Evolutionary conservation across 2,797 vertebrate species (phyloP), one percentile per base, ranked within the genome.

Genomic region (Gambusia yucatana): DNA sequence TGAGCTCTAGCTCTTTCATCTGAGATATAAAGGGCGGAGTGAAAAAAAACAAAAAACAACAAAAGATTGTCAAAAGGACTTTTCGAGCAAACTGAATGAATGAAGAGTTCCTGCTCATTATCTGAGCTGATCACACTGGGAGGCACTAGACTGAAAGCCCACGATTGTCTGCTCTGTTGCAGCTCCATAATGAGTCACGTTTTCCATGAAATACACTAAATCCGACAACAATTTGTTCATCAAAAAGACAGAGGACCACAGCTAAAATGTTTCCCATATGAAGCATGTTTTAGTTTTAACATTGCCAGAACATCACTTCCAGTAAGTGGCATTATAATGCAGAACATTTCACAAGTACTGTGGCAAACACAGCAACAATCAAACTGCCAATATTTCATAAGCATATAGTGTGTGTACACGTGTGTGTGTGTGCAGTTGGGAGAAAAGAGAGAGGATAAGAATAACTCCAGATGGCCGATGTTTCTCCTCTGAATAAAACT

Each of bases 381-480:
- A 81, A 46, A 75, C 43, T 33, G 76, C 48, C 48, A 77, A 65
- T 73, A 75, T 79, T 79, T 80, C 25, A 22, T 63, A n/a, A 50
- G 20, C 52, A 41, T 30, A 22, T n/a, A 11, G 52, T 5, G 70
- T n/a, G 43, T 59, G 81, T 48, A 80, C 77, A 46, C 2, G 61
- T 48, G 33, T 73, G 28, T 72, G 82, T 65, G 11, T 70, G 81
- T 50, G 80, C 78, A 86, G 85, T 82, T 46, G 77, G 50, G 48
- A 36, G 9, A 71, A 20, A 72, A 47, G 73, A 84, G 88, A 67
- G 67, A 84, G 73, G 17, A 30, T 33, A 33, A 89, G 78, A 93
- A 81, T 83, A 84, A 90, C 72, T 88, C 86, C 86, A 91, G 88
- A 91, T 90, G 87, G 80, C 63, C 79, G 72, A 16, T 82, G 82